Percentiles rank a stretch among this genome's conserved stretches.
Conservation (phyloP, 2,888 invertebrate species). For the Lamellibrachia columna region DNA sequence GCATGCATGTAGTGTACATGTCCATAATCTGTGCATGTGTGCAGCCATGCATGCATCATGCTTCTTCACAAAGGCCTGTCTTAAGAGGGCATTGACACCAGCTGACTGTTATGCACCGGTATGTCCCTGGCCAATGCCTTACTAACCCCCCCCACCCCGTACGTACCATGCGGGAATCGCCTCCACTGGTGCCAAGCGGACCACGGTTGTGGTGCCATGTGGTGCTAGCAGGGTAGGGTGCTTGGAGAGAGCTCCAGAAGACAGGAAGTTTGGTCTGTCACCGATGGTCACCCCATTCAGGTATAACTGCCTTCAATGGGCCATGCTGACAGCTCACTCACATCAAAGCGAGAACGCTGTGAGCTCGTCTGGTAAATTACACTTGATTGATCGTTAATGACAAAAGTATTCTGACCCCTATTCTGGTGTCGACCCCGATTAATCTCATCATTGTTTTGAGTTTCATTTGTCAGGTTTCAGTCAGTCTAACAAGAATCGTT, state of each 20-base stretch:
- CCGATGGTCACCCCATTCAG: background rate
- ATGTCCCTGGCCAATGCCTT: background rate
- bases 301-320: background rate
- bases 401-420: background rate
- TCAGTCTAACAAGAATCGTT: background rate
- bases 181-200: background rate
- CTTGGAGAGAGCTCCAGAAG: background rate
- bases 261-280: slow-evolving; percentile 10
- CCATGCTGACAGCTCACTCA: background rate
- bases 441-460: background rate
- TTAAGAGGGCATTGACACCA: background rate
- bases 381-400: background rate
- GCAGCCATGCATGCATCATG: background rate
- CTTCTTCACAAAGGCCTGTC: background rate
- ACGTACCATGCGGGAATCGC: background rate
- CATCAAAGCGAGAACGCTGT: background rate
- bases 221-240: too few species aligned
- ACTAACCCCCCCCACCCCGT: background rate
- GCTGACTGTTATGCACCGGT: background rate
- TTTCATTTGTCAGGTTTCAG: background rate
- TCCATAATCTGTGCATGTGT: background rate
- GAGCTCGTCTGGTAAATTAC: background rate
- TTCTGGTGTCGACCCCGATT: background rate
- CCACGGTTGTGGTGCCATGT: background rate
- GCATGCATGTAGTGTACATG: background rate